Conservation (phyloP, 2,113 vertebrate genomes). For the Archocentrus centrarchus region DNA sequence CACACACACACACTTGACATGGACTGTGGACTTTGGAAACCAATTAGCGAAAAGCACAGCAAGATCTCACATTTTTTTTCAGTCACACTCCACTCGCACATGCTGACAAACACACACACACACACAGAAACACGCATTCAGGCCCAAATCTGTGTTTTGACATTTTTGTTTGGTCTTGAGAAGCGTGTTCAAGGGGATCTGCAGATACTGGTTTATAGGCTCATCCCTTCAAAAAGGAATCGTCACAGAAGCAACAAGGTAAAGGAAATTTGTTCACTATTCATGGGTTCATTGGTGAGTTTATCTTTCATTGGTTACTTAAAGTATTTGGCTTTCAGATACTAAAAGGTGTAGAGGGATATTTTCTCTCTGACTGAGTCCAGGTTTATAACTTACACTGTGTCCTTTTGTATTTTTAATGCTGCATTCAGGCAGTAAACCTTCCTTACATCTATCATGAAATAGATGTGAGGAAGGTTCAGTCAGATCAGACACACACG, state of each 20-base stretch:
- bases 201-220: background rate
- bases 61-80: background rate
- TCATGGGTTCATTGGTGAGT: background rate
- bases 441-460: background rate
- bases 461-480: too few relatives aligned
- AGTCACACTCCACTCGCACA: background rate
- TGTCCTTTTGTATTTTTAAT: background rate
- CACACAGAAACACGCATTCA: background rate
- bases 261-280: slow-evolving; percentile 10
- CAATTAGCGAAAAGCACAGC: background rate
- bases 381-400: background rate
- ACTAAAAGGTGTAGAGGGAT: background rate
- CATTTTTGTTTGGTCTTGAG: slow-evolving; percentile 31
- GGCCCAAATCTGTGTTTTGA: background rate
- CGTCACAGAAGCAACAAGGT: slow-evolving; percentile 42
- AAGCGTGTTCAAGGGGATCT: slow-evolving; percentile 18
- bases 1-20: background rate
- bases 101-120: background rate
- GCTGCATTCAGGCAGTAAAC: background rate
- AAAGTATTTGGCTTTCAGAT: background rate
- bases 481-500: background rate
- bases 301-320: background rate
- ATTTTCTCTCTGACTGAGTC: background rate
- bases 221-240: slow-evolving; percentile 6
- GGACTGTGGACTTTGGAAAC: slow-evolving; percentile 58